Evolutionary conservation across 2,888 invertebrate species (phyloP).

Genomic region (Agapostemon virescens): DNA sequence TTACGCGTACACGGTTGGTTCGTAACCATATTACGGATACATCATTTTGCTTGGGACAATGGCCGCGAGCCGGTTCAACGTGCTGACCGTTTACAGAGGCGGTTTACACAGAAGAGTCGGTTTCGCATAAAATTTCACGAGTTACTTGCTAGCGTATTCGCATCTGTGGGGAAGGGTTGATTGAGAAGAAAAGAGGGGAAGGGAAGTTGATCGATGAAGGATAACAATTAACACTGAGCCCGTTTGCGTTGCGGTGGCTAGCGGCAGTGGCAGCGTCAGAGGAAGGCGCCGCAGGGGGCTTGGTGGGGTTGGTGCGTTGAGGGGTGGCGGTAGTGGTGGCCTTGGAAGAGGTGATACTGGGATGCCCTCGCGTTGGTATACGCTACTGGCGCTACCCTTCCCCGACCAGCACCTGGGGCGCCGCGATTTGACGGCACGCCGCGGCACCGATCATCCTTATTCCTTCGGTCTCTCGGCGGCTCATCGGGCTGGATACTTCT

Average conservation of each 20-base stretch:
- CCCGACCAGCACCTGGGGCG: slow-evolving; percentile 95
- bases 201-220: slow-evolving; percentile 25
- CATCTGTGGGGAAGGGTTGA: no score
- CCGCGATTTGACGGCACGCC: slow-evolving; percentile 86
- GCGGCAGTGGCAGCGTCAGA: slow-evolving; percentile 78
- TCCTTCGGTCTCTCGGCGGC: slow-evolving; percentile 86
- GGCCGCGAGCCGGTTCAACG: no score
- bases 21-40: no score
- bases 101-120: no score
- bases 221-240: slow-evolving; percentile 69
- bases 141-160: no score
- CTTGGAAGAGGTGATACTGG: slow-evolving; percentile 81
- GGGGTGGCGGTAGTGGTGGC: slow-evolving; percentile 79
- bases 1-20: no score
- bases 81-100: no score
- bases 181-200: not conserved
- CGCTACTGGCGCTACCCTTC: slow-evolving; percentile 94
- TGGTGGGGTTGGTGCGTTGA: slow-evolving; percentile 76
- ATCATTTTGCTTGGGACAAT: no score
- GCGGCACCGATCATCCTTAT: slow-evolving; percentile 83
- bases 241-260: slow-evolving; percentile 76
- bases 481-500: slow-evolving; percentile 93
- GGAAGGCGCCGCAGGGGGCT: slow-evolving; percentile 78
- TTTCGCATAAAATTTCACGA: no score
- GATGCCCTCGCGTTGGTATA: slow-evolving; percentile 93